These are phyloP conservation scores for Drosophila hawaiiensis DNA, from an alignment of 2,888 invertebrate species.

Conservation along the genomic window DNA sequence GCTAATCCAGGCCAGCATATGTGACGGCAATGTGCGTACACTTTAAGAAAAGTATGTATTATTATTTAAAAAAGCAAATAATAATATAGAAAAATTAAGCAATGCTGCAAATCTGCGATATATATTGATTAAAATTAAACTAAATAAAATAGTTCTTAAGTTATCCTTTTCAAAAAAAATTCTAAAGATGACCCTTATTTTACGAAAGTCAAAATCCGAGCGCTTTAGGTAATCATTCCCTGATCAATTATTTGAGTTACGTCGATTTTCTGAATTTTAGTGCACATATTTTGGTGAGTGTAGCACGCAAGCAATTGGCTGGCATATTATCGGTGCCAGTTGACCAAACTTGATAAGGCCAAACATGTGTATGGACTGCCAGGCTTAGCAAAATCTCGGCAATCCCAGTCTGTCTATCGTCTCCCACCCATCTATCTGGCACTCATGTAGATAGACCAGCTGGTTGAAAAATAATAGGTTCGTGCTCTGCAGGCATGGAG, in stretches of 20 bases:
- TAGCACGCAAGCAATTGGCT: slow-evolving; percentile 19
- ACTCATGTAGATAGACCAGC: neutral
- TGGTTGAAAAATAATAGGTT: slow-evolving; percentile 69
- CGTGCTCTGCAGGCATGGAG: slow-evolving; percentile 58
- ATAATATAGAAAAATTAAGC: neutral
- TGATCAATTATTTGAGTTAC: neutral
- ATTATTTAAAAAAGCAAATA: neutral
- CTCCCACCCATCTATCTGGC: neutral
- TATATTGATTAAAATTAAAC: neutral
- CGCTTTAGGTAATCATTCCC: neutral
- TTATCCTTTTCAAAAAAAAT: neutral
- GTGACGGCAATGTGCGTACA: slow-evolving; percentile 14
- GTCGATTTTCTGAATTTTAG: neutral
- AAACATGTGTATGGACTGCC: slow-evolving; percentile 50
- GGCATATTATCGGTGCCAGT: slow-evolving; percentile 68
- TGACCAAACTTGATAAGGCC: slow-evolving; percentile 58
- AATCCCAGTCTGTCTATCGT: neutral
- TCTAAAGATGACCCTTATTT: neutral
- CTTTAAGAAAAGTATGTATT: neutral
- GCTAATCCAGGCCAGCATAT: slow-evolving; percentile 54
- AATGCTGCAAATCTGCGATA: neutral
- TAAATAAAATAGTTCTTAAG: neutral
- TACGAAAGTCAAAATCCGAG: neutral
- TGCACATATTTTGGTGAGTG: neutral
- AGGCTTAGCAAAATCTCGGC: slow-evolving; percentile 26